These are phyloP conservation scores for Patella depressa DNA, from an alignment of 2,888 invertebrate species.

Conservation along the genomic window DNA sequence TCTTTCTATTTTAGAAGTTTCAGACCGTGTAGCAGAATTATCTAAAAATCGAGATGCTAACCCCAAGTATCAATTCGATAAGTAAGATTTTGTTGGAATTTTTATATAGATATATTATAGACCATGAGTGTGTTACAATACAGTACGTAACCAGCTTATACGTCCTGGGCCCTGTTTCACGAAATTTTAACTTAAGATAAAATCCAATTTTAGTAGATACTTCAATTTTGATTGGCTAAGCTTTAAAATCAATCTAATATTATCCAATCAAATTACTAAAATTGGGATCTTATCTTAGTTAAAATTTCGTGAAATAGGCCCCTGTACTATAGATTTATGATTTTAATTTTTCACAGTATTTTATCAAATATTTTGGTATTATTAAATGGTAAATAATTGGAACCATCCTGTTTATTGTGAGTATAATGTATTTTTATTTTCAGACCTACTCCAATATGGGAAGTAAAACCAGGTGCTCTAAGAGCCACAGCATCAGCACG, in stretches of 20 bases:
- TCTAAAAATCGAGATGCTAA: not conserved
- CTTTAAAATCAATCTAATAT: too few relatives aligned
- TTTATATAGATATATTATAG: too few relatives aligned
- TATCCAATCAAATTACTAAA: too few relatives aligned
- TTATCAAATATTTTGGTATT: not conserved
- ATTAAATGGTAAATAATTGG: not conserved
- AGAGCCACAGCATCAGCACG: constrained; percentile 49
- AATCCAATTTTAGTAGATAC: too few relatives aligned
- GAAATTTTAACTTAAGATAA: too few relatives aligned
- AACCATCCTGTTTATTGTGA: not conserved
- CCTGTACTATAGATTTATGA: too few relatives aligned
- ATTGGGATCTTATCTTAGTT: too few relatives aligned
- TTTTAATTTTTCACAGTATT: not conserved
- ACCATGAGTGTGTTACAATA: too few relatives aligned
- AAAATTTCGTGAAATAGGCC: too few relatives aligned
- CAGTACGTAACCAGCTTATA: too few relatives aligned
- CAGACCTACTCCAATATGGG: constrained; percentile 61
- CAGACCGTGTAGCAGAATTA: not conserved
- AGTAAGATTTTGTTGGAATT: not conserved
- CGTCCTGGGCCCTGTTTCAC: too few relatives aligned
- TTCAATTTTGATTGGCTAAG: too few relatives aligned
- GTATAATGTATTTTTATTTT: constrained; percentile 23
- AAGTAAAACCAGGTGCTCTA: constrained; percentile 49
- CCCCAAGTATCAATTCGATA: not conserved
- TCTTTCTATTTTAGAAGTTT: not conserved